Base-by-base conservation (phyloP, 2,888 invertebrate genomes). In the Augiades crinisus region DNA sequence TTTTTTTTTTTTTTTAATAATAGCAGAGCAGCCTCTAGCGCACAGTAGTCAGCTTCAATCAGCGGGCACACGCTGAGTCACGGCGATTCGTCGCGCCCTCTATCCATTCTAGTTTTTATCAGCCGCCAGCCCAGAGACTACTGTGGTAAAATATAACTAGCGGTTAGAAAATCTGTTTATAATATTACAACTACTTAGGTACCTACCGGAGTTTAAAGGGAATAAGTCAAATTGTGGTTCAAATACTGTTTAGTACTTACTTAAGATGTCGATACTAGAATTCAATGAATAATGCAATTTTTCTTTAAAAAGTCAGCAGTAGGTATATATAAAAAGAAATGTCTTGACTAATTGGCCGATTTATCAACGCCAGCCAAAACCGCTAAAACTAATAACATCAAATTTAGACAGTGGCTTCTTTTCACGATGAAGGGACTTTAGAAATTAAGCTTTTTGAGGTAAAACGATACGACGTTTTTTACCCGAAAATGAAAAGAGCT, bases 31-130 rank as follows among this genome's bases (percentile, higher is more conserved):
- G 21, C 66, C 79, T 78, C 74, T 81, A 73, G 41, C 63, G 14
- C 47, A 64, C 73, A 72, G 79, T 70, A 77, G 75, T 61, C 71
- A 62, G 66, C 70, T 74, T 82, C 85, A 82, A 85, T 84, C 82
- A 78, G 62, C 64, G 55, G 43, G 59, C 68, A 69, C 78, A 56
- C 61, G 84, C 84, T 78, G 80, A 87, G 72, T 88, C 88, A 88
- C 66, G 53, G 55, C 72, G 61, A 86, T 88, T 87, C 81, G 88
- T 78, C 76, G 71, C 83, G 81, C 81, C 79, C 78, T 75, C 77
- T 73, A 72, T 73, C 74, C 68, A 71, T 73, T 74, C 67, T 56
- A 68, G 68, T 83, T 86, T 86, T 85, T 84, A 75, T 66, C 54
- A 54, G 34, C 30, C 22, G 43, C 55, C 59, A 57, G 59, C 57